These are phyloP conservation scores for Tupiocoris notatus DNA, from an alignment of 2,888 invertebrate genomes.

Conservation along the genomic window DNA sequence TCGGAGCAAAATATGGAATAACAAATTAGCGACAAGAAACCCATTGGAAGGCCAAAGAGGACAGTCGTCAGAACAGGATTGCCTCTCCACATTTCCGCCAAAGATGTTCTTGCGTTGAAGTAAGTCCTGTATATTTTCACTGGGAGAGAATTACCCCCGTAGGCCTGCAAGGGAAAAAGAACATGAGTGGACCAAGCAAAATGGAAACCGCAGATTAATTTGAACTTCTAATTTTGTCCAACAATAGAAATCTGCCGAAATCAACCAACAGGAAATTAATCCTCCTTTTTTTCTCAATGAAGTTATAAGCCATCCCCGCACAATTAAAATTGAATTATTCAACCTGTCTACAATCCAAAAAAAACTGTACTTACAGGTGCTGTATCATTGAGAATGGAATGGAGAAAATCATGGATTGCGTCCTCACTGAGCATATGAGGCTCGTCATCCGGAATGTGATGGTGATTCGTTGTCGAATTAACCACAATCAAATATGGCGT, in stretches of 20 bases:
- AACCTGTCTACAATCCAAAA: conserved; percentile 12
- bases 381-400: conserved; percentile 72
- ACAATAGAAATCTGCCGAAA: neutral
- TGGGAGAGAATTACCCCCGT: conserved; percentile 79
- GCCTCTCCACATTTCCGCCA: conserved; percentile 85
- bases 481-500: conserved; percentile 85
- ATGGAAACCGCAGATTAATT: no score
- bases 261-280: no score
- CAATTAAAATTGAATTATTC: neutral
- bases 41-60: conserved; percentile 89
- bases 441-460: conserved; percentile 85
- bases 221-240: no score
- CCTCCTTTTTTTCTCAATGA: no score
- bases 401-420: conserved; percentile 71
- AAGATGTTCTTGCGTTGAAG: conserved; percentile 77
- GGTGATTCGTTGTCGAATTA: conserved; percentile 88
- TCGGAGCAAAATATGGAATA: conserved; percentile 97
- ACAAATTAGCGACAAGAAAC: conserved; percentile 89
- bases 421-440: conserved; percentile 77
- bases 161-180: conserved; percentile 59
- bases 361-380: conserved; percentile 74
- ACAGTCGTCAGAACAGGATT: conserved; percentile 91
- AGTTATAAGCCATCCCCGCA: no score
- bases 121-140: conserved; percentile 75
- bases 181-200: neutral